phyloP scores from a whole-genome alignment of 2,888 invertebrate species.

The Graphium colonna region DNA sequence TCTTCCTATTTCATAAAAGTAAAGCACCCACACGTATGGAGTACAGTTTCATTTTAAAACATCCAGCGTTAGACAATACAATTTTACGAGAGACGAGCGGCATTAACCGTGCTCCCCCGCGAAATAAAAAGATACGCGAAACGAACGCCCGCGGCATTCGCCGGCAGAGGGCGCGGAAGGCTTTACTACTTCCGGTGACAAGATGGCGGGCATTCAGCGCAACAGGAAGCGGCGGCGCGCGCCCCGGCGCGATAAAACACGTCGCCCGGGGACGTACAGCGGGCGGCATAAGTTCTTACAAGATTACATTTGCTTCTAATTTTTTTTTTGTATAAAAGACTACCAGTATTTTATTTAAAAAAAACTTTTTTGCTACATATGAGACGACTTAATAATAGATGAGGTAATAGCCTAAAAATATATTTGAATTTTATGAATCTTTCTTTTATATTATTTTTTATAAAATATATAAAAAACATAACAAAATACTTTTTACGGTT shows the following conservation, averaged over 20 bases:
- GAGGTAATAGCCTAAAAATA: too few species aligned
- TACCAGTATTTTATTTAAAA: too few species aligned
- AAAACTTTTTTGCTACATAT: too few species aligned
- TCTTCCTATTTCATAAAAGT: constrained; percentile 19
- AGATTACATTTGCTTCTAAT: background rate
- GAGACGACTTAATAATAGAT: too few species aligned
- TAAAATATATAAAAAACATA: too few species aligned
- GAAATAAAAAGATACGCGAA: constrained; percentile 41
- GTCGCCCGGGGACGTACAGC: constrained; percentile 24
- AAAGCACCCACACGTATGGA: background rate
- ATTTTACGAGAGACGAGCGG: constrained; percentile 32
- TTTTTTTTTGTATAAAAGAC: background rate
- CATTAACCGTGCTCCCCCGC: constrained; percentile 37
- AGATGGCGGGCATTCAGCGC: constrained; percentile 71
- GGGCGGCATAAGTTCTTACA: constrained; percentile 9
- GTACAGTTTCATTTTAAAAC: constrained; percentile 27
- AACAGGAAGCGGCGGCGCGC: constrained; percentile 66
- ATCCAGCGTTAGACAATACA: constrained; percentile 39
- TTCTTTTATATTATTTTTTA: background rate
- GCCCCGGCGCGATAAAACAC: constrained; percentile 57
- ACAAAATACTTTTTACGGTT: too few species aligned
- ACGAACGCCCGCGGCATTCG: constrained; percentile 43
- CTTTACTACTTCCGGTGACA: constrained; percentile 78
- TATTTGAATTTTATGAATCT: too few species aligned
- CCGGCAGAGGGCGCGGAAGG: constrained; percentile 69